phyloP scores from a whole-genome alignment of 2,797 vertebrate genomes.

The Chloroceryle amazona region DNA sequence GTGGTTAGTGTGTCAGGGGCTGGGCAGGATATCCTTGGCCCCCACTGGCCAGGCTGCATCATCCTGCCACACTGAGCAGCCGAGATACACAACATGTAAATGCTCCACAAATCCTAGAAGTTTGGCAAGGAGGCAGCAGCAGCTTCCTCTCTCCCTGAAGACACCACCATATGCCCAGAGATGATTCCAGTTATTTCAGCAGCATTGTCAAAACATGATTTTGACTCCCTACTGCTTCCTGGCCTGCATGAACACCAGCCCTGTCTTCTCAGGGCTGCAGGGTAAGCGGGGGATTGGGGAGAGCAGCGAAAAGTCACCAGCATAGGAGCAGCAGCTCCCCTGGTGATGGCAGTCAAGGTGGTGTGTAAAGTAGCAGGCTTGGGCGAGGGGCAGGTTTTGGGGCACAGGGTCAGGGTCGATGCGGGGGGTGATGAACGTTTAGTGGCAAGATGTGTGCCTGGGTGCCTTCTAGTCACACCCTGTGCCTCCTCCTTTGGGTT shows the following conservation, averaged over 20 bases:
- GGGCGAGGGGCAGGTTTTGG: not conserved
- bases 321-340: rapidly evolving
- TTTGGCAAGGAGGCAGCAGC: conserved; percentile 57
- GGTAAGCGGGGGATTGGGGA: not conserved
- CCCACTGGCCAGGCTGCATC: not conserved
- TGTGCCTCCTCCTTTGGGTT: not conserved
- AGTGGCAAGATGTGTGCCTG: rapidly evolving
- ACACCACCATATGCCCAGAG: conserved; percentile 38
- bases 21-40: conserved; percentile 3
- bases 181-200: conserved; percentile 45
- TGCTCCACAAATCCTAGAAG: conserved; percentile 53
- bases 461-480: not conserved
- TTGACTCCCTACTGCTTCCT: rapidly evolving
- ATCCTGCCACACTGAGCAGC: conserved; percentile 31
- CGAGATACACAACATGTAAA: conserved; percentile 50
- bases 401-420: rapidly evolving
- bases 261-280: rapidly evolving
- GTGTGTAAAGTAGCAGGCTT: not conserved
- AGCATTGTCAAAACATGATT: not conserved
- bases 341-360: not conserved
- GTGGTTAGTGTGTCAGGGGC: not conserved
- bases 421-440: not conserved
- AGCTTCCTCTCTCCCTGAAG: conserved; percentile 67
- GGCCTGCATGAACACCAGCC: not conserved
- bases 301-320: not conserved